Conservation (phyloP, 2,113 vertebrate genomes). For the Copsychus sechellarum region DNA sequence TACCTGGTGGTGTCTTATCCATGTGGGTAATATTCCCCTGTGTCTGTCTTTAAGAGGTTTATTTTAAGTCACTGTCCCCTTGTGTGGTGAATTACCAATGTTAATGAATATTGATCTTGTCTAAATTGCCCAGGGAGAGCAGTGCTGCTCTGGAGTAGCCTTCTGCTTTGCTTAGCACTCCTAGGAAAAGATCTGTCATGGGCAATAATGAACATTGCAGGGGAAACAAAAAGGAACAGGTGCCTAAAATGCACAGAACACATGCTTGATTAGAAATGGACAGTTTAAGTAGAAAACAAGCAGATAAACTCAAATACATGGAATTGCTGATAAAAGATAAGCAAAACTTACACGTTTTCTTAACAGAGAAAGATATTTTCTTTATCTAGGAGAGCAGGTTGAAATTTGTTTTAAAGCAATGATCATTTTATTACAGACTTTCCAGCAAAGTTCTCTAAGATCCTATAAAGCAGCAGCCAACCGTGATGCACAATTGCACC, state of each 20-base stretch:
- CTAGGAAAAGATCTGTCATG: slow-evolving; percentile 23
- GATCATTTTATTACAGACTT: background rate
- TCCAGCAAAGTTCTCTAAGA: background rate
- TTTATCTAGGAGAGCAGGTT: background rate
- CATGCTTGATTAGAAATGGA: slow-evolving; percentile 30
- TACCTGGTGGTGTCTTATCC: background rate
- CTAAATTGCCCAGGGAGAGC: slow-evolving; percentile 27
- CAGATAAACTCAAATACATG: slow-evolving; percentile 24
- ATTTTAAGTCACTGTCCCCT: background rate
- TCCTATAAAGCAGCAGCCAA: background rate
- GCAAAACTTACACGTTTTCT: background rate
- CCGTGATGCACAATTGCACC: background rate
- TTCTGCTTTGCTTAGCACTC: slow-evolving; percentile 40
- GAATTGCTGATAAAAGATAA: slow-evolving; percentile 25
- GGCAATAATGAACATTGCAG: slow-evolving; percentile 17
- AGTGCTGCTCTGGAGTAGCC: slow-evolving; percentile 17
- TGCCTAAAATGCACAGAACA: slow-evolving; percentile 21
- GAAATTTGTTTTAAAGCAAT: slow-evolving; percentile 8
- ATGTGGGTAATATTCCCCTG: background rate
- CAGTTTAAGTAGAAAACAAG: slow-evolving; percentile 41
- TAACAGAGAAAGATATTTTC: background rate
- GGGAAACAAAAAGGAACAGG: background rate
- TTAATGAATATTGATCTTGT: slow-evolving; percentile 47
- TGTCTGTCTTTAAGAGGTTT: background rate
- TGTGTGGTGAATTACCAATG: slow-evolving; percentile 14